Conservation (phyloP, 2,888 invertebrate genomes). For the Amphipoea oculea region DNA sequence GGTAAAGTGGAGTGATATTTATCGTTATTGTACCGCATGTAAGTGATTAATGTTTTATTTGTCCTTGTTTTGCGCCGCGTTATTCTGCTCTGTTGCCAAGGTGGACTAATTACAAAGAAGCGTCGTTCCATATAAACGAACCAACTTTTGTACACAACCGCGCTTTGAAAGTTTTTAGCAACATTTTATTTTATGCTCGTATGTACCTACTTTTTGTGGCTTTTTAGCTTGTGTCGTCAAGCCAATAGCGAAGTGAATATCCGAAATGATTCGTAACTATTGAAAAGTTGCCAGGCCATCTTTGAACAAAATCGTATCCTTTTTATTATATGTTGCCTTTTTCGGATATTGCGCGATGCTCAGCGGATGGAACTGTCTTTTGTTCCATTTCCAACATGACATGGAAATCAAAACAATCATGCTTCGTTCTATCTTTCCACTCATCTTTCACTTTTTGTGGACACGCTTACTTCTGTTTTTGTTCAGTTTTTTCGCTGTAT, state of each 20-base stretch:
- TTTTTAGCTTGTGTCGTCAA: constrained; percentile 23
- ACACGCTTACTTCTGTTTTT: constrained; percentile 45
- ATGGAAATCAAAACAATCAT: constrained; percentile 57
- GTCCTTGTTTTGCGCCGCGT: constrained; percentile 43
- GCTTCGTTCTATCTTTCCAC: constrained; percentile 39
- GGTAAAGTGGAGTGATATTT: constrained; percentile 51
- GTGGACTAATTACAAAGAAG: constrained; percentile 50
- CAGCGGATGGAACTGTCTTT: constrained; percentile 36
- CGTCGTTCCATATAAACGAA: constrained; percentile 38
- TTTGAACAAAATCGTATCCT: constrained; percentile 31
- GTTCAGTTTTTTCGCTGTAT: constrained; percentile 51
- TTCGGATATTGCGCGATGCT: constrained; percentile 24
- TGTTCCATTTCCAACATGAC: constrained; percentile 41
- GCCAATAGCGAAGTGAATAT: constrained; percentile 36
- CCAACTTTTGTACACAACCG: constrained; percentile 25
- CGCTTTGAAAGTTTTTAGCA: constrained; percentile 25
- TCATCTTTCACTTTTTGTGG: constrained; percentile 54
- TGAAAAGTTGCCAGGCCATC: constrained; percentile 47
- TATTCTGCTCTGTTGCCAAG: constrained; percentile 38
- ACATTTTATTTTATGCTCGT: constrained; percentile 11
- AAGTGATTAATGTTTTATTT: constrained; percentile 57
- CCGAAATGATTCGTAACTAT: constrained; percentile 50
- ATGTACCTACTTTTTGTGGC: not conserved
- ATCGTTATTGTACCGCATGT: constrained; percentile 54
- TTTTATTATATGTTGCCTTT: constrained; percentile 22